phyloP scores from a whole-genome alignment of 2,797 vertebrate species.

The Sus cebifrons region DNA sequence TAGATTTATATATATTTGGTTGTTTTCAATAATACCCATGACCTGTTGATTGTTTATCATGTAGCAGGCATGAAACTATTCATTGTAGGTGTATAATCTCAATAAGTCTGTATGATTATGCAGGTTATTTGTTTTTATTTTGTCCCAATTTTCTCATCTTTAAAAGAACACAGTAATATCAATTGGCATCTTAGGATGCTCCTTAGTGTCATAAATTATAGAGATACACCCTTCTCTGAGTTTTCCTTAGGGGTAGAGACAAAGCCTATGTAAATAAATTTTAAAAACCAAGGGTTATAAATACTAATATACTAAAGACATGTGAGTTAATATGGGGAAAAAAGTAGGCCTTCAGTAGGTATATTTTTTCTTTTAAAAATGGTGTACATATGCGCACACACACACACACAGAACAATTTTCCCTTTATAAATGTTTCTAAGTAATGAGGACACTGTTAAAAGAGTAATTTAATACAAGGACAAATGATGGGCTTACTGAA shows the following conservation, averaged over 20 bases:
- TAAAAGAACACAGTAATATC: neutral
- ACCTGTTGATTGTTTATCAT: neutral
- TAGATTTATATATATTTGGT: neutral
- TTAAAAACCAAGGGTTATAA: neutral
- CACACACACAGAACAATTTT: neutral
- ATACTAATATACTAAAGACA: neutral
- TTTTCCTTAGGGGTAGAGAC: neutral
- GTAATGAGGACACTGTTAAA: conserved; percentile 52
- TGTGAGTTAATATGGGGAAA: neutral
- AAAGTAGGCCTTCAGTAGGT: neutral
- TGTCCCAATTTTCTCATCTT: neutral
- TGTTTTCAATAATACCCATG: neutral
- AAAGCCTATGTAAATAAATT: neutral
- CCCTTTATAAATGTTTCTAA: neutral
- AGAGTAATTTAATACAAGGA: conserved; percentile 53
- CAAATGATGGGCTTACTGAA: conserved; percentile 16
- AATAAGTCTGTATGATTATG: neutral
- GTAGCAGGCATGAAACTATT: neutral
- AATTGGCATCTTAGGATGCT: neutral
- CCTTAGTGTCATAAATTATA: neutral
- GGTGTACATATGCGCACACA: neutral
- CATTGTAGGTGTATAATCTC: neutral
- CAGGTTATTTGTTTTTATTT: neutral
- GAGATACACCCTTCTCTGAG: neutral
- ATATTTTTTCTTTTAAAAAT: neutral